A percentile compares a stretch with the other conserved stretches of the same genome.
Conservation (phyloP, 2,113 vertebrate genomes). For the Tylochromis polylepis region DNA sequence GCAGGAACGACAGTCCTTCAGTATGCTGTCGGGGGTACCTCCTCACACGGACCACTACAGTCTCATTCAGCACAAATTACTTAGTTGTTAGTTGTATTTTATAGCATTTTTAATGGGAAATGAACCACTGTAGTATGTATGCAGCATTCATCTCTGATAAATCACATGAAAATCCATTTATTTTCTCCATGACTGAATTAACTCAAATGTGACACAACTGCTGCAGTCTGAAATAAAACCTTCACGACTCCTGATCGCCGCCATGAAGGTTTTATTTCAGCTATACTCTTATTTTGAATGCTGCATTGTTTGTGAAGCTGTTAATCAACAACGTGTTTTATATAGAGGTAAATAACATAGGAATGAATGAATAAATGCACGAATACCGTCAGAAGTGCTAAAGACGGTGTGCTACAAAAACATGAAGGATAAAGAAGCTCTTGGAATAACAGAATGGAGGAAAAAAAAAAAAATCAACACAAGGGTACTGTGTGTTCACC, state of each 20-base stretch:
- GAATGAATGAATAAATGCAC: not conserved
- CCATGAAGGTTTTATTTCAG: not conserved
- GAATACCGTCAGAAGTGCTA: not conserved
- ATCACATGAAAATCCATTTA: not conserved
- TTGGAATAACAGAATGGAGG: not conserved
- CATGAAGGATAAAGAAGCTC: not conserved
- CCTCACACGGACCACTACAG: not conserved
- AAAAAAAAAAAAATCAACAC: not conserved
- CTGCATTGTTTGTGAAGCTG: not conserved
- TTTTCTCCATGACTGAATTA: not conserved
- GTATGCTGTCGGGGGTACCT: not conserved
- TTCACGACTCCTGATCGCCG: not conserved
- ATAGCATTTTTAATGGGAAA: not conserved
- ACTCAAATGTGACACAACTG: fast-evolving
- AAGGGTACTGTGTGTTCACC: constrained; percentile 60
- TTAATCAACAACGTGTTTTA: not conserved
- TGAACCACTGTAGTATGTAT: not conserved
- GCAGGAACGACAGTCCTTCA: not conserved
- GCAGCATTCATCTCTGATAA: not conserved
- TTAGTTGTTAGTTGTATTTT: not conserved
- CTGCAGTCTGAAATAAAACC: not conserved
- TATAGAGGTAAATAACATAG: not conserved
- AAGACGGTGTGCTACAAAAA: not conserved
- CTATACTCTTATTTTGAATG: not conserved
- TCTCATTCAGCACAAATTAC: not conserved